Percentiles rank a stretch among this genome's conserved stretches.
phyloP scores from a whole-genome alignment of 2,888 invertebrate species.

The Didymodactylos carnosus region DNA sequence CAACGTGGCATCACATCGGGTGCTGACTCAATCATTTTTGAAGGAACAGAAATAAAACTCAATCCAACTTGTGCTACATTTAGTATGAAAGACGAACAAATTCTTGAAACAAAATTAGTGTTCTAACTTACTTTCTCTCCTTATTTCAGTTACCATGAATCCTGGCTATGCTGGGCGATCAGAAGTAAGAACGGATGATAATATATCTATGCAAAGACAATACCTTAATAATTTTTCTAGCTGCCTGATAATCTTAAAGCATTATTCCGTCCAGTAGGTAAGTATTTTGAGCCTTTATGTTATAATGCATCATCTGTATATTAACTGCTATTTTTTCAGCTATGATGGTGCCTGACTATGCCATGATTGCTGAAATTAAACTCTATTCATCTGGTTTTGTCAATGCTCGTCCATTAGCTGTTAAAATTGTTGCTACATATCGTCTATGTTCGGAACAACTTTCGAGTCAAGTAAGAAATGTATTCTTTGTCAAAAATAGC shows the following conservation, averaged over 20 bases:
- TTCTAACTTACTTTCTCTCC: too few species aligned
- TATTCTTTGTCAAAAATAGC: too few species aligned
- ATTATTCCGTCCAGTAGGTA: too few species aligned
- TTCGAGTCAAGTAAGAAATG: constrained; percentile 36
- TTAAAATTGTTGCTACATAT: constrained; percentile 38
- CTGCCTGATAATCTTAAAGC: too few species aligned
- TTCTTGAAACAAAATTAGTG: not conserved
- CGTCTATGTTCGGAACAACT: constrained; percentile 37
- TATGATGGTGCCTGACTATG: constrained; percentile 92
- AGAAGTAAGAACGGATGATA: too few species aligned
- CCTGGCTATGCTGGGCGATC: constrained; percentile 60
- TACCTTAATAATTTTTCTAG: too few species aligned
- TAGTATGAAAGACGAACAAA: constrained; percentile 77
- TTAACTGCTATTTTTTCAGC: too few species aligned
- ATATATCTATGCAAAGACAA: too few species aligned
- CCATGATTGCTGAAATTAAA: constrained; percentile 83
- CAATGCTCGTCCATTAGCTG: constrained; percentile 47
- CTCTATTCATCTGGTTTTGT: constrained; percentile 81
- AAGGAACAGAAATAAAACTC: constrained; percentile 62
- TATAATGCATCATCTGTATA: too few species aligned
- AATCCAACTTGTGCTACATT: constrained; percentile 71
- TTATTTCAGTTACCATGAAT: not conserved
- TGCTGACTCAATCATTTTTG: constrained; percentile 35
- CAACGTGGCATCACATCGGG: constrained; percentile 37
- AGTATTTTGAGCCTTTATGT: too few species aligned